phyloP scores from a whole-genome alignment of 1,140 invertebrate genomes.

The Ostrea edulis region DNA sequence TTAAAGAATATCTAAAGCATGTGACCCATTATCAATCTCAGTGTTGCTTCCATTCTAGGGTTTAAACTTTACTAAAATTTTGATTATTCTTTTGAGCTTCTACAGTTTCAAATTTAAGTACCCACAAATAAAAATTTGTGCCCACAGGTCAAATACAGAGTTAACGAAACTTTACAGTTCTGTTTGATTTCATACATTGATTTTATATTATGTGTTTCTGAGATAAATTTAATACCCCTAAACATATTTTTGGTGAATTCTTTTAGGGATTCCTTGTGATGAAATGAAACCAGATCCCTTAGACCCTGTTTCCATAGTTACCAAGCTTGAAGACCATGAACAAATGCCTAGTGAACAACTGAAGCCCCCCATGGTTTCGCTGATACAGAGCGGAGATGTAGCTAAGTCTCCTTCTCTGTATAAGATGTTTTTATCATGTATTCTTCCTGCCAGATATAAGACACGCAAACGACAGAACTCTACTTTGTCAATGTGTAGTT shows the following conservation, averaged over 20 bases:
- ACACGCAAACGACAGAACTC: not conserved
- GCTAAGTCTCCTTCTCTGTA: not conserved
- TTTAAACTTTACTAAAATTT: no score
- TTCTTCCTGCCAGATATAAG: not conserved
- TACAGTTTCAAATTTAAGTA: no score
- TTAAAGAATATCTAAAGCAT: not conserved
- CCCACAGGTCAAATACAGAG: no score
- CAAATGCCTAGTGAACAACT: slow-evolving; percentile 64
- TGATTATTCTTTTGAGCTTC: no score
- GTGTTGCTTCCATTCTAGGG: no score
- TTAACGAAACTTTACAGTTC: no score
- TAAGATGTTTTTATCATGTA: slow-evolving; percentile 2
- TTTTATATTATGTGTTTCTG: no score
- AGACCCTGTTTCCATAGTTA: slow-evolving; percentile 63
- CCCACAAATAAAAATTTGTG: no score
- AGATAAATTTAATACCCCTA: no score
- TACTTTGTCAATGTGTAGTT: not conserved
- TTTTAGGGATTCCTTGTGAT: slow-evolving; percentile 1
- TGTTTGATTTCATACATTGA: no score
- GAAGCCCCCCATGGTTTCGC: slow-evolving; percentile 48
- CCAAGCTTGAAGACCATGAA: slow-evolving; percentile 70
- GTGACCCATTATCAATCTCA: no score
- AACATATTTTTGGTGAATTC: not conserved
- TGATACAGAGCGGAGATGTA: slow-evolving; percentile 42
- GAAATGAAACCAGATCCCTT: slow-evolving; percentile 16